These are phyloP conservation scores for Elaeidobius kamerunicus DNA, from an alignment of 2,888 invertebrate species.

Conservation along the genomic window DNA sequence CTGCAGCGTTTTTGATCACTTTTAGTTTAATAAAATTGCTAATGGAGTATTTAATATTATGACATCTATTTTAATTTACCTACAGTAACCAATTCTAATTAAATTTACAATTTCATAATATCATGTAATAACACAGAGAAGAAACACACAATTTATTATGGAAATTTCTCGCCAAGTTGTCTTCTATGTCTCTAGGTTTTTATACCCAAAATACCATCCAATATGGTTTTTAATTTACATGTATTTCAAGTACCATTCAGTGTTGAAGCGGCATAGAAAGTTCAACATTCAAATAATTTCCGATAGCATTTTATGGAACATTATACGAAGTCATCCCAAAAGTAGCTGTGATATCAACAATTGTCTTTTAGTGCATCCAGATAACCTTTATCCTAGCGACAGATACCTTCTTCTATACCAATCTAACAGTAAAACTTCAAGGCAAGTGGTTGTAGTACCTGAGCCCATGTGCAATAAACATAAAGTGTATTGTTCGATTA, in stretches of 20 bases:
- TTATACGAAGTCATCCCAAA: conserved; percentile 26
- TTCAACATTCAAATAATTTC: conserved; percentile 37
- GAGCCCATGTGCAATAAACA: conserved; percentile 20
- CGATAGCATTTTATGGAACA: conserved; percentile 33
- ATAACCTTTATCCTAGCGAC: conserved; percentile 35
- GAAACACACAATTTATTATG: no score
- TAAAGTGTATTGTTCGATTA: conserved; percentile 28
- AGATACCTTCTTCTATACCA: conserved; percentile 32
- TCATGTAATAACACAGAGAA: no score
- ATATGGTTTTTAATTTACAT: conserved; percentile 45
- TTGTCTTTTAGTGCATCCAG: conserved; percentile 37
- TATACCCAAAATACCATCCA: conserved; percentile 39
- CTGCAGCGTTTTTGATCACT: no score
- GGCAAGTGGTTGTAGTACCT: conserved; percentile 33
- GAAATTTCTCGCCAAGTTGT: background rate
- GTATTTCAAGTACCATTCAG: conserved; percentile 41
- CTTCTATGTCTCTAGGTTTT: conserved; percentile 27
- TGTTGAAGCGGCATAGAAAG: conserved; percentile 35
- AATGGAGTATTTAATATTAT: no score
- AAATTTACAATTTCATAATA: no score
- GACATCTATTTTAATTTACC: no score
- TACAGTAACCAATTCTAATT: no score
- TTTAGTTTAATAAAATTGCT: no score
- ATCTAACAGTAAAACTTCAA: conserved; percentile 22
- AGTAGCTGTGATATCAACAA: conserved; percentile 40